phyloP scores from a whole-genome alignment of 2,888 invertebrate genomes.

The Synergus japonicus region DNA sequence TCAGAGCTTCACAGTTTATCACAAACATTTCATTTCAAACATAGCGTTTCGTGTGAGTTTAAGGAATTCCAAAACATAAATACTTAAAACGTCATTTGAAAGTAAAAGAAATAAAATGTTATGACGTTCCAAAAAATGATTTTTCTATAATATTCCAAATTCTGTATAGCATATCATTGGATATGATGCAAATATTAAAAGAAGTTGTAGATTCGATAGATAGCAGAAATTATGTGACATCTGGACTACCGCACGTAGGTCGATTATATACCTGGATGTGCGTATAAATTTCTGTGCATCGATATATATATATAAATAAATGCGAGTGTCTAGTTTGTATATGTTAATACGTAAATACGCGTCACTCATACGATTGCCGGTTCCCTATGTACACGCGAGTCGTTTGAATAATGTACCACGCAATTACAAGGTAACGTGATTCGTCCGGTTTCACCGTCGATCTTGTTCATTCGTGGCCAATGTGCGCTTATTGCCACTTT shows the following conservation, averaged over 20 bases:
- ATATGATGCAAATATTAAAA: background rate
- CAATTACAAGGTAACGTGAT: constrained; percentile 23
- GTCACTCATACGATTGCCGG: constrained; percentile 15
- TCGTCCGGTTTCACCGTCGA: constrained; percentile 13
- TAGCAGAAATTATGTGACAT: background rate
- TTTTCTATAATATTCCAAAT: too few species aligned
- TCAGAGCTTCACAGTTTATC: too few species aligned
- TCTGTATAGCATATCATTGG: too few species aligned
- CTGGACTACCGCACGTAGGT: background rate
- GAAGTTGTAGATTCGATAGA: background rate
- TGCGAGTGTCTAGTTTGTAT: constrained; percentile 10
- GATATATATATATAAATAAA: background rate
- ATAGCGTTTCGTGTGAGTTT: too few species aligned
- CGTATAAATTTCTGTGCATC: constrained; percentile 14
- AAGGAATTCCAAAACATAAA: too few species aligned
- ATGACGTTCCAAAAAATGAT: too few species aligned
- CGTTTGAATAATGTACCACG: constrained; percentile 32
- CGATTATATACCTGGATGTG: background rate
- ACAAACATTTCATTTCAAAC: too few species aligned
- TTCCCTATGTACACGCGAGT: constrained; percentile 9
- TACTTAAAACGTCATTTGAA: too few species aligned
- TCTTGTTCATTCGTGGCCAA: background rate
- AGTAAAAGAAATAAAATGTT: too few species aligned
- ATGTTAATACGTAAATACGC: constrained; percentile 15
- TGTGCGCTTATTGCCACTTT: background rate